Evolutionary conservation across 2,797 vertebrate genomes (phyloP).

Genomic region (Taenioides sp.): DNA sequence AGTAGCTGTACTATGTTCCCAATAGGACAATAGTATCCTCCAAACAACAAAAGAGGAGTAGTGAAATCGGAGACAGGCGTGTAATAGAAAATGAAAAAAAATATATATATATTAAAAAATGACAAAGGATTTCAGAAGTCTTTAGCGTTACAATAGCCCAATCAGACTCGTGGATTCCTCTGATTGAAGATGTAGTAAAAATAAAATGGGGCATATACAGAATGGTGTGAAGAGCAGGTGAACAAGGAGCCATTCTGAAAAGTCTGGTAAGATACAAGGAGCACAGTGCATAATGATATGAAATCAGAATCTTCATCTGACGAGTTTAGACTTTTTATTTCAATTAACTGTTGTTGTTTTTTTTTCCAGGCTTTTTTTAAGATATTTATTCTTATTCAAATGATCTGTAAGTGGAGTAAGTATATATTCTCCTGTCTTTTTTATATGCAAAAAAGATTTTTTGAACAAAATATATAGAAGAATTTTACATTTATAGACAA

Average conservation of each 20-base stretch:
- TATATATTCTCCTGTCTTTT: too few species aligned
- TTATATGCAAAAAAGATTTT: too few species aligned
- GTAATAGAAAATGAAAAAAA: constrained; percentile 14
- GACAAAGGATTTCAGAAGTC: constrained; percentile 47
- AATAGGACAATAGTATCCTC: too few species aligned
- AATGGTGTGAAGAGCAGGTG: constrained; percentile 26
- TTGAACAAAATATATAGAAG: too few species aligned
- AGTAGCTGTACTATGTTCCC: too few species aligned
- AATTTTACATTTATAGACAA: too few species aligned
- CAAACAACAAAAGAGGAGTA: constrained; percentile 49
- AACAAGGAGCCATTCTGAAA: constrained; percentile 41
- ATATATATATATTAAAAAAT: constrained; percentile 22
- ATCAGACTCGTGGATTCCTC: constrained; percentile 57
- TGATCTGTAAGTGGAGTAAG: too few species aligned
- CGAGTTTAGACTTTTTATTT: too few species aligned
- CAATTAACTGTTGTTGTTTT: too few species aligned
- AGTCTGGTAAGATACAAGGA: constrained; percentile 50
- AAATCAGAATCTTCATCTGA: background rate
- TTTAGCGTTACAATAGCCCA: constrained; percentile 60
- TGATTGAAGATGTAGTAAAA: constrained; percentile 62
- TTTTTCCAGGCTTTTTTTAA: too few species aligned
- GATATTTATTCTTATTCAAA: too few species aligned
- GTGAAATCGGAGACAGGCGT: constrained; percentile 49
- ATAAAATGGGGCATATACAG: constrained; percentile 44
- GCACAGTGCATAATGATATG: constrained; percentile 28